Conservation (phyloP, 2,113 vertebrate species). For the Anhinga rufa region DNA sequence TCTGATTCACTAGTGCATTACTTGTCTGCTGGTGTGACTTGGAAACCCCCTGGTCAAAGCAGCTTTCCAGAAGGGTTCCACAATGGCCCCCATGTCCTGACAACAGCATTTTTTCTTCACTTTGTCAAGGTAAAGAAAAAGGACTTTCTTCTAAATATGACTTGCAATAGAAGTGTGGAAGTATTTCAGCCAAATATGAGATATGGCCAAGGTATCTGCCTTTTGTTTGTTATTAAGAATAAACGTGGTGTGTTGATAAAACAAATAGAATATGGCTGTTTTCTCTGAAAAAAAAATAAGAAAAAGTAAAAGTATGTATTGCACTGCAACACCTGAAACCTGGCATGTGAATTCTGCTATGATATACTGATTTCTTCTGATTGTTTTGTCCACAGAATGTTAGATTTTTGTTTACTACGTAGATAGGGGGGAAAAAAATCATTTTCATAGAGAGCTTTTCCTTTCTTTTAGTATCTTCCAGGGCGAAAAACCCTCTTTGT, state of each 20-base stretch:
- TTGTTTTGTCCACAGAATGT: not conserved
- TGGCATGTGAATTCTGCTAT: not conserved
- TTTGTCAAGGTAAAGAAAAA: not conserved
- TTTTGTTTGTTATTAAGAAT: not conserved
- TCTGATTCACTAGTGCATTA: not conserved
- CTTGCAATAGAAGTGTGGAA: not conserved
- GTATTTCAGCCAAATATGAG: not conserved
- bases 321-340: not conserved
- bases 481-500: rapidly evolving
- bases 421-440: not conserved
- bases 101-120: not conserved
- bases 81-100: not conserved
- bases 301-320: not conserved
- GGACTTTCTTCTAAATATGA: not conserved
- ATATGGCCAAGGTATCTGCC: not conserved
- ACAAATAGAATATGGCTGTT: not conserved
- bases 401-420: not conserved
- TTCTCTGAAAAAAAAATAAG: not conserved
- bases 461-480: not conserved
- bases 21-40: not conserved
- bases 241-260: not conserved
- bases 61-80: not conserved
- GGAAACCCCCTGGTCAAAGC: not conserved
- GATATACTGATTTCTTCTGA: not conserved
- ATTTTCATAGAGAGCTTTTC: not conserved